Base-by-base conservation (phyloP, 2,888 invertebrate species). In the Pantelozetes paolii region DNA sequence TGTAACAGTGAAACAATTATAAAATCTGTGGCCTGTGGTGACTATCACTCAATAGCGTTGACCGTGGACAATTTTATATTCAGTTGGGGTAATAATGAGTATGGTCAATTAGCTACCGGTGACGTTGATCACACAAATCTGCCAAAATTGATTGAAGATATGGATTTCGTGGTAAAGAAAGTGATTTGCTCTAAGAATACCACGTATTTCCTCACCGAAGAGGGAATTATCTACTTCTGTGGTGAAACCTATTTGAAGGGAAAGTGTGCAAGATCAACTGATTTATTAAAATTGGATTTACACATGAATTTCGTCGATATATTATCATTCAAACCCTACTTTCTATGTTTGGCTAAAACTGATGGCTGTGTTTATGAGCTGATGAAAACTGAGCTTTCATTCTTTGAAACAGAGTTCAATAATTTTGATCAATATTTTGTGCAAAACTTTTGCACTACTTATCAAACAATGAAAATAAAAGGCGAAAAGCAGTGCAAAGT, bases 391-490 rank as follows among this genome's bases (percentile, higher is more conserved):
- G 20, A 15, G 2, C 18, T 54, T 3, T 8, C 54, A n/a, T 54
- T 54, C 8, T 54, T 54, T 54, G 54, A 54, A 23, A 54, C 54
- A 5, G 18, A 54, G 8, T 54, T 20, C 26, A 54, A 23, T 9
- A 54, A 54, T 54, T 20, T 54, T 23, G 54, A 54, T 54, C 54
- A 54, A 20, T 54, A 54, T 54, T 54, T 54, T 13, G 13, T 26
- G 3, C 1, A 23, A 3, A 54, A 20, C 20, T 20, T 54, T n/a
- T 23, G 23, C 1, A 23, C 23, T 3, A 54, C 54, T 20, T 9
- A 54, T 26, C 3, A 13, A 13, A 54, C 54, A 54, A n/a, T 54
- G 8, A 54, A 54, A 23, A 2, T 23, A 6, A 54, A 54, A 20
- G 8, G 23, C 1, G 26, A 23, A 20, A 5, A 48, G 3, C 5